Conservation (phyloP, 2,888 invertebrate genomes). For the Rhorus exstirpatorius region DNA sequence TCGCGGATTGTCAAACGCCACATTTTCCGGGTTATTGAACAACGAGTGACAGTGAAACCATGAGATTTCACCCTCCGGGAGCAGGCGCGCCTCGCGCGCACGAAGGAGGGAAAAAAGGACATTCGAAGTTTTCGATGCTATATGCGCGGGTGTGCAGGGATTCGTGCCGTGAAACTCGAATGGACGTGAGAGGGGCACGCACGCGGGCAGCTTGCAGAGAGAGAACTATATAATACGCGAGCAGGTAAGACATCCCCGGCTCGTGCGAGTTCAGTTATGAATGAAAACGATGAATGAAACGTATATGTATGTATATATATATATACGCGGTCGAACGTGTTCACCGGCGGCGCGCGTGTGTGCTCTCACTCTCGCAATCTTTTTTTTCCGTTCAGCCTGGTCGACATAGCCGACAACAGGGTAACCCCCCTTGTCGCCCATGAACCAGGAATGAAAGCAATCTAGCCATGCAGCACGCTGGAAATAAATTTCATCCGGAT, state of each 20-base stretch:
- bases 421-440: conserved; percentile 35
- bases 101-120: conserved; percentile 30
- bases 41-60: neutral
- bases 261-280: conserved; percentile 73
- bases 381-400: conserved; percentile 53
- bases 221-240: conserved; percentile 52
- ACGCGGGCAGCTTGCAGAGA: conserved; percentile 58
- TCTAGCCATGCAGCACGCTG: neutral
- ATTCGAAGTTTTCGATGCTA: conserved; percentile 49
- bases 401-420: conserved; percentile 31
- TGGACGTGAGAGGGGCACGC: conserved; percentile 64
- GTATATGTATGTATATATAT: conserved; percentile 29
- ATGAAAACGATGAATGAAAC: conserved; percentile 75
- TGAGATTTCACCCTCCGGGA: conserved; percentile 15
- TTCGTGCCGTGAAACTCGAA: conserved; percentile 69
- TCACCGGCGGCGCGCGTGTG: conserved; percentile 61
- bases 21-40: neutral
- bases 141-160: conserved; percentile 26
- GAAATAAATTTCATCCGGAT: neutral
- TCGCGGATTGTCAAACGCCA: neutral
- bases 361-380: conserved; percentile 38
- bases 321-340: conserved; percentile 70
- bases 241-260: conserved; percentile 67
- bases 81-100: neutral
- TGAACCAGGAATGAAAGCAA: conserved; percentile 40